A percentile compares a stretch with the other conserved stretches of the same genome.
Conservation (phyloP, 2,888 invertebrate species). For the Lasiommata megera region DNA sequence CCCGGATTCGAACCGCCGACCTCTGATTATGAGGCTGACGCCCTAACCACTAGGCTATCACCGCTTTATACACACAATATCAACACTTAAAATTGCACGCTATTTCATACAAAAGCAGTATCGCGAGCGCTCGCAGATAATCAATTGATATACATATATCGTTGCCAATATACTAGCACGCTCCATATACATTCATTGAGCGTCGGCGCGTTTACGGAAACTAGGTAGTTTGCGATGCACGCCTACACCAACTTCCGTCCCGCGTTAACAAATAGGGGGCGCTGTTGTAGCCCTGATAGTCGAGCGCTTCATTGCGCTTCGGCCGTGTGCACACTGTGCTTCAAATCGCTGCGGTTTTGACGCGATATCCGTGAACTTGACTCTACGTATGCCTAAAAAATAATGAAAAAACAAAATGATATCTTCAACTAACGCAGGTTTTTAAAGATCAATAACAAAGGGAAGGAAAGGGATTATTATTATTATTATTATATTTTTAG, state of each 20-base stretch:
- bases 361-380: too few relatives aligned
- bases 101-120: not conserved
- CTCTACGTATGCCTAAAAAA: too few relatives aligned
- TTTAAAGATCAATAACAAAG: too few relatives aligned
- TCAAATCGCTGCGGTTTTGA: not conserved
- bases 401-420: too few relatives aligned
- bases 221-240: slow-evolving; percentile 59
- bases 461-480: too few relatives aligned
- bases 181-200: slow-evolving; percentile 23
- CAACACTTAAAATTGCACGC: not conserved
- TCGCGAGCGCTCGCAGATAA: slow-evolving; percentile 7
- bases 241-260: slow-evolving; percentile 67
- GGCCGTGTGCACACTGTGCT: not conserved
- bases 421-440: too few relatives aligned
- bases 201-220: slow-evolving; percentile 47
- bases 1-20: too few relatives aligned
- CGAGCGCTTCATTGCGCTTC: slow-evolving; percentile 20
- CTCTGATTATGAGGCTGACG: too few relatives aligned
- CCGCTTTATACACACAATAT: too few relatives aligned
- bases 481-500: too few relatives aligned
- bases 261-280: slow-evolving; percentile 64
- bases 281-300: slow-evolving; percentile 36
- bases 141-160: slow-evolving; percentile 11
- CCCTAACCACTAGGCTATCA: too few relatives aligned
- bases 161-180: slow-evolving; percentile 14